Percentiles rank a stretch among this genome's conserved stretches.
These are phyloP conservation scores for Drosophila persimilis DNA, from an alignment of 1,140 invertebrate species.

Conservation along the genomic window DNA sequence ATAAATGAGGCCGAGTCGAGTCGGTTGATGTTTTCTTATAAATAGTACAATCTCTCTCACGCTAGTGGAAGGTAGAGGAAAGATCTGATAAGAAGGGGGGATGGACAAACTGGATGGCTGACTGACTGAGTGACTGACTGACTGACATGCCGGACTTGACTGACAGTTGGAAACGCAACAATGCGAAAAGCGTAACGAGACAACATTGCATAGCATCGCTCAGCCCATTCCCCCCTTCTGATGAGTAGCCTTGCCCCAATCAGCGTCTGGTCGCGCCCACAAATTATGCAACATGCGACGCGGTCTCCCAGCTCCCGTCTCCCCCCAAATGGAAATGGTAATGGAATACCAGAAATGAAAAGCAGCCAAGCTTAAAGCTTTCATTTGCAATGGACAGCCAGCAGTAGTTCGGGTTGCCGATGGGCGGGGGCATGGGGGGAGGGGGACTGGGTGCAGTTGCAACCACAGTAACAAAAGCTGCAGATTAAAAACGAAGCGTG, in stretches of 20 bases:
- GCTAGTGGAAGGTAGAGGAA: conserved; percentile 29
- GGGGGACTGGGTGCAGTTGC: conserved; percentile 1
- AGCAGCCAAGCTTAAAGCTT: conserved; percentile 74
- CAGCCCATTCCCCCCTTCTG: background rate
- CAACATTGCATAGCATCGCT: conserved; percentile 21
- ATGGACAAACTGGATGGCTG: conserved; percentile 30
- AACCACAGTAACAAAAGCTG: conserved; percentile 39
- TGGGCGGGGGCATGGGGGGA: conserved; percentile 38
- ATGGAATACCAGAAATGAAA: conserved; percentile 73
- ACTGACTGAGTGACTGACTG: conserved; percentile 18
- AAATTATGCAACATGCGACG: conserved; percentile 71
- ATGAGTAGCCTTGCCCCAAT: conserved; percentile 48
- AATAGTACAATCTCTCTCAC: conserved; percentile 35
- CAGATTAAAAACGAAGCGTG: conserved; percentile 53
- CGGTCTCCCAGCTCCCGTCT: conserved; percentile 16
- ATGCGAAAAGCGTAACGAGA: conserved; percentile 71
- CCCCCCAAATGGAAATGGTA: conserved; percentile 61
- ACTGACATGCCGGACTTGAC: conserved; percentile 25
- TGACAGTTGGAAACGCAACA: conserved; percentile 65
- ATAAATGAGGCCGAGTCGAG: conserved; percentile 51
- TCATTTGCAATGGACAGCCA: conserved; percentile 41
- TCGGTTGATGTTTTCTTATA: conserved; percentile 39
- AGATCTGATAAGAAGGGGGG: conserved; percentile 25
- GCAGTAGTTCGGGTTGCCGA: conserved; percentile 34
- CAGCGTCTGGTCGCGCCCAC: conserved; percentile 66